Percentiles rank a stretch among this genome's conserved stretches.
Evolutionary conservation across 37 sponge, comb jelly and placozoan species (phyloP).

Genomic region (Haliclona indistincta): DNA sequence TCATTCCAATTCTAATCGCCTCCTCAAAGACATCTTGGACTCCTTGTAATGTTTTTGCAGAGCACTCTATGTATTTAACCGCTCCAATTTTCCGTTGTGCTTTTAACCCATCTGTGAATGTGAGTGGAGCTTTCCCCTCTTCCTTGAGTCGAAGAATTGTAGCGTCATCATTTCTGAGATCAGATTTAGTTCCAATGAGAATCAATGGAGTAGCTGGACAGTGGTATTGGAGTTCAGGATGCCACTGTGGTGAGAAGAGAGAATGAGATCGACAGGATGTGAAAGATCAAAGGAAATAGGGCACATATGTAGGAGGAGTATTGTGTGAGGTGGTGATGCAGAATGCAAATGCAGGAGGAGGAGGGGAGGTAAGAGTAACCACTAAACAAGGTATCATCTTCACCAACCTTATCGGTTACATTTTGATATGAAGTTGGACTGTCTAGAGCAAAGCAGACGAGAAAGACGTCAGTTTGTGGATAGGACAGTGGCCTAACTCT

Average conservation of each 20-base stretch:
- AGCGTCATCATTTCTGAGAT: conserved; percentile 58
- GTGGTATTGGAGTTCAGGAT: conserved; percentile 54
- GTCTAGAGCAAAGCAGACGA: conserved; percentile 31
- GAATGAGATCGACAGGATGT: too few species aligned
- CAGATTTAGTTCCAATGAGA: conserved; percentile 63
- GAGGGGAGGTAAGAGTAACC: neutral
- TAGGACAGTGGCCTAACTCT: conserved; percentile 37
- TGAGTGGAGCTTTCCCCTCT: conserved; percentile 44
- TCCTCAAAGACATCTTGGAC: conserved; percentile 63
- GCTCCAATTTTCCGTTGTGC: conserved; percentile 46
- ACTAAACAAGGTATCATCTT: neutral
- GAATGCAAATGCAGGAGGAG: neutral
- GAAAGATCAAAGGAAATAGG: too few species aligned
- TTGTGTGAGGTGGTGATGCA: neutral
- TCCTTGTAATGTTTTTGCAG: conserved; percentile 49
- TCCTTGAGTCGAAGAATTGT: conserved; percentile 22
- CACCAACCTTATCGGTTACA: conserved; percentile 1
- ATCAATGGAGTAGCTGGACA: conserved; percentile 56
- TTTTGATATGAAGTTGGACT: conserved; percentile 12
- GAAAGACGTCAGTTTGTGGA: conserved; percentile 50
- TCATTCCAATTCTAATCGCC: conserved; percentile 3
- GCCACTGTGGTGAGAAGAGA: conserved; percentile 21
- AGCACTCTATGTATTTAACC: conserved; percentile 67
- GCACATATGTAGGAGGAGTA: too few species aligned
- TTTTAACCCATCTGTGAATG: conserved; percentile 40